phyloP scores from a whole-genome alignment of 1,140 invertebrate genomes.

The Parasteatoda tepidariorum region DNA sequence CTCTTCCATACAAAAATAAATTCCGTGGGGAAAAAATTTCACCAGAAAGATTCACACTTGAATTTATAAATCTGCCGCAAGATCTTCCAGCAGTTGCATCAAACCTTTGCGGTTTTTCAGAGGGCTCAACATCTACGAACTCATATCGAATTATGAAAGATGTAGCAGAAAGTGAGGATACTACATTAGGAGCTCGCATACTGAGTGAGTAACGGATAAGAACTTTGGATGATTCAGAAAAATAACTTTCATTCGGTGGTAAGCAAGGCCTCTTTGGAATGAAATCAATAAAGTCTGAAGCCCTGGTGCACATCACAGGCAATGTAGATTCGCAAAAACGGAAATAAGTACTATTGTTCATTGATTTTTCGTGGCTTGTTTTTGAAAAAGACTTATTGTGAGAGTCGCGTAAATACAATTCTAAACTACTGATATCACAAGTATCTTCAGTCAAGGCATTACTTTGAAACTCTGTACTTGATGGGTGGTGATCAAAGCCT shows the following conservation, averaged over 20 bases:
- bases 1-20: conserved; percentile 63
- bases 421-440: conserved; percentile 61
- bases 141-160: conserved; percentile 63
- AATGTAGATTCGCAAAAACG: conserved; percentile 62
- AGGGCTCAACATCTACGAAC: conserved; percentile 61
- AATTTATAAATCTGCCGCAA: conserved; percentile 15
- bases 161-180: conserved; percentile 32
- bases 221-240: conserved; percentile 60
- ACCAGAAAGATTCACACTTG: neutral
- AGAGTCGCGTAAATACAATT: conserved; percentile 43
- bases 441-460: conserved; percentile 35
- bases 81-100: conserved; percentile 27
- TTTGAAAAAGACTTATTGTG: neutral
- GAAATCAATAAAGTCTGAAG: conserved; percentile 51
- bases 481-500: conserved; percentile 51
- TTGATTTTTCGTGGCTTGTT: too few relatives aligned
- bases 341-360: neutral
- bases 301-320: conserved; percentile 63
- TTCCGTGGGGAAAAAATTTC: conserved; percentile 59
- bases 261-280: conserved; percentile 61
- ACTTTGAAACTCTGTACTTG: conserved; percentile 26
- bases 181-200: conserved; percentile 53
- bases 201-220: conserved; percentile 48
- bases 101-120: neutral
- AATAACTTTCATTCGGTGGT: conserved; percentile 62